Evolutionary conservation across 2,113 vertebrate genomes (phyloP).

Genomic region (Rhodinocichla rosea): DNA sequence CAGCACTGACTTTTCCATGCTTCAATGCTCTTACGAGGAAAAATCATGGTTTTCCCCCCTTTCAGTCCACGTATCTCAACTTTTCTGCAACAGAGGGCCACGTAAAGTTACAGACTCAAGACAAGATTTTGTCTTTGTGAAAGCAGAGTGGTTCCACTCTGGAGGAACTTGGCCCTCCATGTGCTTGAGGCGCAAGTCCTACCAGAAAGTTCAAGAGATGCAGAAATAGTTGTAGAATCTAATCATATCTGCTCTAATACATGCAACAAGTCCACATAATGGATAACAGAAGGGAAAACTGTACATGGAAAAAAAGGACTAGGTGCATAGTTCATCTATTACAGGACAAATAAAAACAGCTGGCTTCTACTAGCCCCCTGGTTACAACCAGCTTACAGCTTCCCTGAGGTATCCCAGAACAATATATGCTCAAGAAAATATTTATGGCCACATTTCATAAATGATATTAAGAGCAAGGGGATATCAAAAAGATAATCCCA

Average conservation of each 20-base stretch:
- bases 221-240: background rate
- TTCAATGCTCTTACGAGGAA: fast-evolving
- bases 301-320: background rate
- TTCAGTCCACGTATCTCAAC: background rate
- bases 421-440: background rate
- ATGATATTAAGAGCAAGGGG: background rate
- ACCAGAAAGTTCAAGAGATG: background rate
- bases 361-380: background rate
- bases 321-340: slow-evolving; percentile 10
- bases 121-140: background rate
- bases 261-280: background rate
- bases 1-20: background rate
- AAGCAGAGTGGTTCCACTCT: background rate
- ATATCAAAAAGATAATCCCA: background rate
- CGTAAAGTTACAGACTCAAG: background rate
- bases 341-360: slow-evolving; percentile 12
- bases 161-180: background rate
- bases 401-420: background rate
- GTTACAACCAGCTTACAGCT: background rate
- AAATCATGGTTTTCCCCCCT: fast-evolving
- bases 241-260: background rate
- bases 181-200: background rate
- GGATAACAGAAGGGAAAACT: slow-evolving; percentile 1
- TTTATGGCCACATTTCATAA: background rate
- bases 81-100: background rate